These are phyloP conservation scores for Cynoglossus semilaevis DNA, from an alignment of 2,113 vertebrate species.

Conservation along the genomic window DNA sequence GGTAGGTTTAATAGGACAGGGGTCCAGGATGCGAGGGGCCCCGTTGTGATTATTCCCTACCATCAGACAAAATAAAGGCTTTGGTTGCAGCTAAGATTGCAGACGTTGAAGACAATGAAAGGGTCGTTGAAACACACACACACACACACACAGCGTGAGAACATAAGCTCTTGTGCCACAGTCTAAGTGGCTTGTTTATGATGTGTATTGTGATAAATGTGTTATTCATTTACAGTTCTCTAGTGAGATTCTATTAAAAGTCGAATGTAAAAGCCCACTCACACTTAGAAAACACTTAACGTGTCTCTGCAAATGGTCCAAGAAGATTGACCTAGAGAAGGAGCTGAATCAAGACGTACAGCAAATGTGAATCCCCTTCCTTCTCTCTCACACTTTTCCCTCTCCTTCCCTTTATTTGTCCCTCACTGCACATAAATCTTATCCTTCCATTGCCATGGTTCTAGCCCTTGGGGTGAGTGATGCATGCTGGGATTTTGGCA, in stretches of 20 bases:
- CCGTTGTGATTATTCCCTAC: conserved; percentile 32
- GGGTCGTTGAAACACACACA: conserved; percentile 20
- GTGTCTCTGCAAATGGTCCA: conserved; percentile 38
- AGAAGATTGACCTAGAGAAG: conserved; percentile 27
- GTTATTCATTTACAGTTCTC: conserved; percentile 50
- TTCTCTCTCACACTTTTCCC: conserved; percentile 8
- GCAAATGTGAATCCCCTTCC: conserved; percentile 68
- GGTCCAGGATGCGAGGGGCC: conserved; percentile 20
- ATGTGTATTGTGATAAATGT: conserved; percentile 57
- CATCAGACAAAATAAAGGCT: conserved; percentile 33
- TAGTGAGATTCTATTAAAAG: conserved; percentile 56
- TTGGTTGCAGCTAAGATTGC: conserved; percentile 33
- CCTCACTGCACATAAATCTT: conserved; percentile 49
- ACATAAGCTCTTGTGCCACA: conserved; percentile 28
- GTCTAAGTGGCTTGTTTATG: conserved; percentile 39
- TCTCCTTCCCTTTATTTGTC: conserved; percentile 24
- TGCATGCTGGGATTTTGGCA: conserved; percentile 72
- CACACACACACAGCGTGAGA: conserved; percentile 20
- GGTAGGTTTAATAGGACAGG: conserved; percentile 45
- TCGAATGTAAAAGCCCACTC: conserved; percentile 46
- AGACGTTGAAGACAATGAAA: conserved; percentile 34
- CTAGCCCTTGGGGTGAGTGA: conserved; percentile 52
- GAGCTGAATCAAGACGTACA: conserved; percentile 42
- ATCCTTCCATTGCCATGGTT: conserved; percentile 45
- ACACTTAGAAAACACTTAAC: conserved; percentile 62